These are phyloP conservation scores for Eufriesea mexicana DNA, from an alignment of 1,140 invertebrate species.

Conservation along the genomic window DNA sequence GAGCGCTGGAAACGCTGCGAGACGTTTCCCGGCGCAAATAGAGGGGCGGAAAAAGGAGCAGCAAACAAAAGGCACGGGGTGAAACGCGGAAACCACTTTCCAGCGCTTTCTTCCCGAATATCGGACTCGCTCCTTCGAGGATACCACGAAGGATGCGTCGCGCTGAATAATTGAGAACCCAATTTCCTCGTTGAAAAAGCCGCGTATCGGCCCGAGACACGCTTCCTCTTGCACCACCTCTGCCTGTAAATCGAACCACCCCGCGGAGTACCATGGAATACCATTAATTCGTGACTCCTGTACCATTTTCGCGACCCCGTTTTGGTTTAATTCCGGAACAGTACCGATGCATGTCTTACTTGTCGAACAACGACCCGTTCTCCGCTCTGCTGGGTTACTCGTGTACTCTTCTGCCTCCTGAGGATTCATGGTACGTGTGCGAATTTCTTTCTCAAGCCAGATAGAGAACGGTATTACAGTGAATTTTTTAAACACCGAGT, in stretches of 20 bases:
- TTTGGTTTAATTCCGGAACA: neutral
- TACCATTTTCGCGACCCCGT: neutral
- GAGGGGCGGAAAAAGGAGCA: neutral
- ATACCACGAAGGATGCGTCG: slow-evolving; percentile 30
- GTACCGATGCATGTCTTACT: neutral
- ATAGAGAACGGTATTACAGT: no score
- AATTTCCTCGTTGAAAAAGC: slow-evolving; percentile 57
- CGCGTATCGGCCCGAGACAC: slow-evolving; percentile 27
- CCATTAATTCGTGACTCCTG: neutral
- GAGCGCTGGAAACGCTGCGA: neutral
- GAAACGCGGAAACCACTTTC: slow-evolving; percentile 33
- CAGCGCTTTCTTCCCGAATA: slow-evolving; percentile 20
- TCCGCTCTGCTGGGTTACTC: no score
- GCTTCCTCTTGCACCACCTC: neutral
- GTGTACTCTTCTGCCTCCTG: no score
- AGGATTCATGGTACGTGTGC: no score
- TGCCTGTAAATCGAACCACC: neutral
- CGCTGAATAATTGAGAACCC: slow-evolving; percentile 63
- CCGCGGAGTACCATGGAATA: neutral
- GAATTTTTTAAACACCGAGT: no score
- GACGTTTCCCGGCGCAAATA: neutral
- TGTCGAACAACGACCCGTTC: neutral
- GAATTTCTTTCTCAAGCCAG: no score
- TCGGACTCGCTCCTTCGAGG: slow-evolving; percentile 23
- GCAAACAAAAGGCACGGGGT: neutral